Evolutionary conservation across 2,797 vertebrate genomes (phyloP).

Genomic region (Danio jaintianensis): DNA sequence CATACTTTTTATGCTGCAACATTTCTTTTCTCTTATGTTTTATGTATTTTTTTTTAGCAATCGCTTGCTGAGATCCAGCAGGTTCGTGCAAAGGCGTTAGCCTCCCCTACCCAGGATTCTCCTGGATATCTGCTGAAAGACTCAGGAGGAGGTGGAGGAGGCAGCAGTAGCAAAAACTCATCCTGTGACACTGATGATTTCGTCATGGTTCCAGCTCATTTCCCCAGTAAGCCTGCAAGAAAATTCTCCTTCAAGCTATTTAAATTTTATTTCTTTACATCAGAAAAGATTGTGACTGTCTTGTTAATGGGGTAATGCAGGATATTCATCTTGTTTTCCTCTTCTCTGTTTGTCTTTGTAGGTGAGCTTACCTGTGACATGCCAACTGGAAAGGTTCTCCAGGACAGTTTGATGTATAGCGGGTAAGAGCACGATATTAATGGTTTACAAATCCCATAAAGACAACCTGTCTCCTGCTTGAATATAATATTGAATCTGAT

Average conservation of each 20-base stretch:
- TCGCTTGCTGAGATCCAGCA: constrained; percentile 93
- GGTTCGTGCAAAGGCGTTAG: constrained; percentile 85
- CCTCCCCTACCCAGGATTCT: constrained; percentile 87
- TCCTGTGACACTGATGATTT: constrained; percentile 98
- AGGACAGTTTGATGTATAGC: constrained; percentile 94
- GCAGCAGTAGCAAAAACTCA: constrained; percentile 92
- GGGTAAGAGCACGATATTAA: constrained; percentile 80
- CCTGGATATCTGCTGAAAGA: constrained; percentile 87
- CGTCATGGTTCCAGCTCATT: constrained; percentile 95
- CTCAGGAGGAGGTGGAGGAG: constrained; percentile 82
- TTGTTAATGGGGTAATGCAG: background rate
- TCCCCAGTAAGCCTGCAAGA: constrained; percentile 76
- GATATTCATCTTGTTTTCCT: constrained; percentile 37
- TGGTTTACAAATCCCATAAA: background rate
- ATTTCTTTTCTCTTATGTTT: constrained; percentile 22
- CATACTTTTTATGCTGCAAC: background rate
- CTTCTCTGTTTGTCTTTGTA: constrained; percentile 58
- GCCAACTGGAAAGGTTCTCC: constrained; percentile 81
- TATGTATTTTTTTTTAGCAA: constrained; percentile 75
- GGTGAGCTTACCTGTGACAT: constrained; percentile 89
- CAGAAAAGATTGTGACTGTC: constrained; percentile 35
- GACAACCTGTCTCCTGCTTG: background rate
- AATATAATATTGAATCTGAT: background rate
- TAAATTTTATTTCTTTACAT: background rate
- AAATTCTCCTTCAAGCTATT: too few species aligned